These are phyloP conservation scores for Caenorhabditis panamensis DNA, from an alignment of 2,888 invertebrate species.

Conservation along the genomic window DNA sequence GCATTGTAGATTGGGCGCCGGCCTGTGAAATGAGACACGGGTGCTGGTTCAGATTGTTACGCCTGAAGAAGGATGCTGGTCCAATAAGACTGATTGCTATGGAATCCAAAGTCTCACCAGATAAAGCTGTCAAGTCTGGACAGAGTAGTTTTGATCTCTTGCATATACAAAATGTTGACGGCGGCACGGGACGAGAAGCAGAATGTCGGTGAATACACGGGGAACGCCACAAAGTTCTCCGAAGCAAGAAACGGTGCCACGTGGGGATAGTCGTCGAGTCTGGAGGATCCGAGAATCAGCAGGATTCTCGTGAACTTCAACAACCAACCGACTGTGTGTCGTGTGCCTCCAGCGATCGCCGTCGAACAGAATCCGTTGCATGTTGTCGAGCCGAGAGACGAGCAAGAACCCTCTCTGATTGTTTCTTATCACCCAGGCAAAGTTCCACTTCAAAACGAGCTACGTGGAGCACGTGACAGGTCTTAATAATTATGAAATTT, in stretches of 20 bases:
- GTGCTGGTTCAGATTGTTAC: slow-evolving; percentile 41
- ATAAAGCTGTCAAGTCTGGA: slow-evolving; percentile 44
- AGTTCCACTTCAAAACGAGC: neutral
- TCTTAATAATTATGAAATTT: neutral
- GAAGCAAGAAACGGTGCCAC: slow-evolving; percentile 54
- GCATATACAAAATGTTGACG: slow-evolving; percentile 30
- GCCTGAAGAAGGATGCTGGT: too few species aligned
- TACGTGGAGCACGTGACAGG: slow-evolving; percentile 23
- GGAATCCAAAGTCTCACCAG: too few species aligned
- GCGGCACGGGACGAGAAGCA: slow-evolving; percentile 26
- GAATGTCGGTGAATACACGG: slow-evolving; percentile 39
- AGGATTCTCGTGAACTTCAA: too few species aligned
- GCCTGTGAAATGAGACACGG: slow-evolving; percentile 61
- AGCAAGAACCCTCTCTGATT: neutral
- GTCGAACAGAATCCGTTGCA: slow-evolving; percentile 33
- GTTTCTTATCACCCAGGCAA: neutral
- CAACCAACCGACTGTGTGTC: neutral
- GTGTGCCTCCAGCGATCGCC: neutral
- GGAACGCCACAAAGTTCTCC: slow-evolving; percentile 33
- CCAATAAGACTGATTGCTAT: too few species aligned
- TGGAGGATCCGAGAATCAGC: neutral
- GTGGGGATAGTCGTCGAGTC: slow-evolving; percentile 43
- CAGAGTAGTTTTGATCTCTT: slow-evolving; percentile 19
- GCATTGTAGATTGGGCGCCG: slow-evolving; percentile 59
- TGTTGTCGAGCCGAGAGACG: neutral